A percentile compares a stretch with the other conserved stretches of the same genome.
phyloP scores from a whole-genome alignment of 2,888 invertebrate species.

The Malthinus seriepunctatus region DNA sequence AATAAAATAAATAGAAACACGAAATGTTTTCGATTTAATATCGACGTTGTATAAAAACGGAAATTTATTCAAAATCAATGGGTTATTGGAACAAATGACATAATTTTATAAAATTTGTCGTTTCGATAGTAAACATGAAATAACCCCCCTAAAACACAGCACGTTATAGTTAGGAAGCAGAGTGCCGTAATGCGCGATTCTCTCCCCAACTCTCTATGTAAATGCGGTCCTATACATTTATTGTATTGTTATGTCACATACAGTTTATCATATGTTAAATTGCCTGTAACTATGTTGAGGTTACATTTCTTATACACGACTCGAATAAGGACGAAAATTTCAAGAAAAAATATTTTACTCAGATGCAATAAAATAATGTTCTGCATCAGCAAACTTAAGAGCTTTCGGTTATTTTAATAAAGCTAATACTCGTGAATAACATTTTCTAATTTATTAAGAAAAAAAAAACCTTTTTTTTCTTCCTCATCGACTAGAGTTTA shows the following conservation, averaged over 20 bases:
- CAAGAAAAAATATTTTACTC: constrained; percentile 12
- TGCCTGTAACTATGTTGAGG: constrained; percentile 40
- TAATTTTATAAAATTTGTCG: constrained; percentile 29
- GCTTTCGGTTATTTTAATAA: constrained; percentile 45
- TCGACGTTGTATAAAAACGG: background rate
- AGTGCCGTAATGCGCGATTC: constrained; percentile 27
- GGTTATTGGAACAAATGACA: constrained; percentile 22
- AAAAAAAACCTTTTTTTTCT: too few species aligned
- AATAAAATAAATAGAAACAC: background rate
- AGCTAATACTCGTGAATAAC: constrained; percentile 39
- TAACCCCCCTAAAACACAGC: constrained; percentile 26
- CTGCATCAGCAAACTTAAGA: constrained; percentile 40
- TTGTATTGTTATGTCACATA: constrained; percentile 41
- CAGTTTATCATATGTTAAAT: constrained; percentile 48
- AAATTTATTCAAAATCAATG: constrained; percentile 15
- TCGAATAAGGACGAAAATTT: constrained; percentile 24
- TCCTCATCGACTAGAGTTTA: too few species aligned
- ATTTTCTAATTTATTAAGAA: constrained; percentile 1
- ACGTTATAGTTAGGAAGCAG: constrained; percentile 24
- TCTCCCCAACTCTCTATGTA: constrained; percentile 29
- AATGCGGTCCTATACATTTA: constrained; percentile 30
- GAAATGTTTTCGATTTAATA: too few species aligned
- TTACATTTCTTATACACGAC: constrained; percentile 15
- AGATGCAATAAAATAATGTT: constrained; percentile 46
- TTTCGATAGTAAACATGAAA: constrained; percentile 25